These are phyloP conservation scores for Torymus tubicola DNA, from an alignment of 2,888 invertebrate species.

Conservation along the genomic window DNA sequence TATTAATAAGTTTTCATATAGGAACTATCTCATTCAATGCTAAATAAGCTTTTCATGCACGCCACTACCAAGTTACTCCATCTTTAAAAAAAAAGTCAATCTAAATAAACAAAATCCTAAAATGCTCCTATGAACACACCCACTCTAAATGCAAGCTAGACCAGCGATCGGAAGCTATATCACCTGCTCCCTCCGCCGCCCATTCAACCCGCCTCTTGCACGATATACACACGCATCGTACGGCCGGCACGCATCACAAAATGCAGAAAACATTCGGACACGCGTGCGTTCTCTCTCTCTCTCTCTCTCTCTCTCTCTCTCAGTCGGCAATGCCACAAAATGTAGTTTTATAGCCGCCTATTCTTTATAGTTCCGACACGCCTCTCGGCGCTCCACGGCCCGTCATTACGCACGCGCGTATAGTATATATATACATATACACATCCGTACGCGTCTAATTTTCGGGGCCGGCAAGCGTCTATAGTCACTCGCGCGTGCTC, in stretches of 20 bases:
- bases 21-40: too few relatives aligned
- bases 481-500: background rate
- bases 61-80: too few relatives aligned
- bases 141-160: too few relatives aligned
- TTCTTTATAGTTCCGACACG: conserved; percentile 65
- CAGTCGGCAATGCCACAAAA: conserved; percentile 58
- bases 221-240: background rate
- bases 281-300: background rate
- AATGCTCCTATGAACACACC: too few relatives aligned
- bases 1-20: too few relatives aligned
- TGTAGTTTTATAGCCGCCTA: conserved; percentile 65
- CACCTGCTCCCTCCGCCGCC: too few relatives aligned
- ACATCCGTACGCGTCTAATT: conserved; percentile 57
- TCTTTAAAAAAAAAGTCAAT: too few relatives aligned
- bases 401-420: conserved; percentile 60
- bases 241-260: background rate
- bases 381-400: conserved; percentile 54
- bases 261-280: background rate
- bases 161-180: too few relatives aligned
- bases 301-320: too few relatives aligned
- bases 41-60: too few relatives aligned
- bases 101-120: too few relatives aligned
- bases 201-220: too few relatives aligned
- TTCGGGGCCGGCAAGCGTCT: conserved; percentile 35
- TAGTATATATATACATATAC: background rate